Base-by-base conservation (phyloP, 2,797 vertebrate species). In the Moxostoma hubbsi region DNA sequence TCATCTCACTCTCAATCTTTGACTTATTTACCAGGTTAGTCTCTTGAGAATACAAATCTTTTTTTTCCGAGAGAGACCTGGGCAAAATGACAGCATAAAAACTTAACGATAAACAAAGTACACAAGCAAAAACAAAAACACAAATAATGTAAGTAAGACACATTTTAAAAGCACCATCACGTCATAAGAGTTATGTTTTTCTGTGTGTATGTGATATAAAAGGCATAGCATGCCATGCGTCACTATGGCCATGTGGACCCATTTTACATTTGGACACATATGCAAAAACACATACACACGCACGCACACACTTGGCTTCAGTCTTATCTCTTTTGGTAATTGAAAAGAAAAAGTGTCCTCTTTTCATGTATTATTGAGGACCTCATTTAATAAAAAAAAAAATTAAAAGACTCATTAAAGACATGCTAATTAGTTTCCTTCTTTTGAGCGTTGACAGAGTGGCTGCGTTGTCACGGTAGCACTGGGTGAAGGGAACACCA, bases 341-440 rank as follows among this genome's bases (percentile, higher is more conserved):
- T 92, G 91, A 92, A 93, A 92, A 93, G 89, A 74, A 81, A 81
- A 64, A 64, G 89, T 91, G 91, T 93, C 92, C 91, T 89, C 91
- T 92, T 94, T 94, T 94, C 91, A 92, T 94, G 90, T 91, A 92
- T 94, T 94, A 93, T 93, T 90, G 90, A 93, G 24, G 89, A 89
- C 91, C 91, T 90, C 78, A 87, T 92, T 94, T 94, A 94, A 94
- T 94, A 90, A 93, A 88, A 93, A 93, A 77, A 73, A 91, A 93
- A 92, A 92, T 92, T 90, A 93, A 93, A 94, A 92, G 91, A 92
- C 92, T 94, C 93, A 92, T 94, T 93, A 94, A 90, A 91, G 91
- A 90, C 92, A 92, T 93, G 93, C 89, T 94, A 93, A 94, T 94
- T 91, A 93, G 92, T 88, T 89, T 82, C 85, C 86, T 88, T 89